These are phyloP conservation scores for Myotis brandtii DNA, from an alignment of 2,113 vertebrate species.

Conservation along the genomic window DNA sequence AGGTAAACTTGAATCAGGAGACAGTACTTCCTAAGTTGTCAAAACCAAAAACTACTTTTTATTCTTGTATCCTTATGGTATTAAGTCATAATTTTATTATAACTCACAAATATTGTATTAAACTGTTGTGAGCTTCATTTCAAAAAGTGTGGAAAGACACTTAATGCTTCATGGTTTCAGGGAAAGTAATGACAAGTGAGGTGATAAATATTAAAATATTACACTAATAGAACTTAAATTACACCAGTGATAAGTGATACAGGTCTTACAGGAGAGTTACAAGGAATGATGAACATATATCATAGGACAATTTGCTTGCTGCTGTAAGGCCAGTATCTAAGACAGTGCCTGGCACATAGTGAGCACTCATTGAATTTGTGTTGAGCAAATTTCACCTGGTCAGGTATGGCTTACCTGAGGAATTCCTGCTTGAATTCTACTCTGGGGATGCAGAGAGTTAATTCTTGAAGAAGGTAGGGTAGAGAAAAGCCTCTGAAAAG, in stretches of 20 bases:
- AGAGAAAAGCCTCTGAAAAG: neutral
- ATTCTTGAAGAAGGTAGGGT: neutral
- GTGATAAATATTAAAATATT: neutral
- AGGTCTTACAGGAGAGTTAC: neutral
- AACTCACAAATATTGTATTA: neutral
- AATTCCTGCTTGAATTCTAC: neutral
- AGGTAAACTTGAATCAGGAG: neutral
- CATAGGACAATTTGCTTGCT: neutral
- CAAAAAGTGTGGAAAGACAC: neutral
- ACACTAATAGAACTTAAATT: neutral
- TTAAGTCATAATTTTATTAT: neutral
- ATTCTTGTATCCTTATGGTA: neutral
- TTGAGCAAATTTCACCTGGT: neutral
- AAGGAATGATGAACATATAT: neutral
- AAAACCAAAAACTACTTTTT: neutral
- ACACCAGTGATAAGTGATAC: neutral
- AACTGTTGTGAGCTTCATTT: neutral
- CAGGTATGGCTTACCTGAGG: neutral
- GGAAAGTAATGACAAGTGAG: neutral
- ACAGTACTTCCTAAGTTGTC: neutral
- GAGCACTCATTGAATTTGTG: neutral
- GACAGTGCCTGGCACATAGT: neutral
- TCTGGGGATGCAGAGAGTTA: neutral
- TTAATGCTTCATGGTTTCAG: neutral
- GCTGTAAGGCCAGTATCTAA: neutral